phyloP scores from a whole-genome alignment of 1,140 invertebrate genomes.

The Drosophila equinoxialis region DNA sequence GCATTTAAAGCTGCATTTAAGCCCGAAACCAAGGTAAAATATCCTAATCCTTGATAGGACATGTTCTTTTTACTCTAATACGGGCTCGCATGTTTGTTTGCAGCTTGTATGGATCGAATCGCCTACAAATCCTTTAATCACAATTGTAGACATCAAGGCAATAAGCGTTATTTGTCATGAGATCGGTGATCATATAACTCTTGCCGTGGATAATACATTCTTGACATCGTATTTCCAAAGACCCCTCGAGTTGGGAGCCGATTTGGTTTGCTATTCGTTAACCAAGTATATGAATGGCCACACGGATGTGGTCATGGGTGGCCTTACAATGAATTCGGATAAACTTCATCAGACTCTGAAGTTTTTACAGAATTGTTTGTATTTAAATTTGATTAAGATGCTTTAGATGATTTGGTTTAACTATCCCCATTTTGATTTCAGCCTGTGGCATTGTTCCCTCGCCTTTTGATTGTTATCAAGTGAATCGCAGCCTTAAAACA shows the following conservation, averaged over 20 bases:
- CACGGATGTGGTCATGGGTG: slow-evolving; percentile 98
- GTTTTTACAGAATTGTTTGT: slow-evolving; percentile 95
- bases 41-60: too few relatives aligned
- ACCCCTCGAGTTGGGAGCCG: slow-evolving; percentile 95
- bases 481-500: slow-evolving; percentile 97
- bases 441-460: slow-evolving; percentile 96
- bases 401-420: slow-evolving; percentile 7
- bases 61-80: too few relatives aligned
- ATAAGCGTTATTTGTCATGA: slow-evolving; percentile 87
- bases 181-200: slow-evolving; percentile 86
- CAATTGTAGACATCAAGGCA: slow-evolving; percentile 94
- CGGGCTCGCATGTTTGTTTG: background rate
- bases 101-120: slow-evolving; percentile 97
- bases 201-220: slow-evolving; percentile 99
- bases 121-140: slow-evolving; percentile 98
- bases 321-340: slow-evolving; percentile 89
- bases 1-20: slow-evolving; percentile 89
- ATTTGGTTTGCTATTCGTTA: slow-evolving; percentile 95
- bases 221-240: slow-evolving; percentile 97
- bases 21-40: slow-evolving; percentile 89
- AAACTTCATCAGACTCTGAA: slow-evolving; percentile 89
- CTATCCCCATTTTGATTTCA: slow-evolving; percentile 58
- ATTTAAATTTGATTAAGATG: slow-evolving; percentile 12
- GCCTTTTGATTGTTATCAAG: slow-evolving; percentile 97
- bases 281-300: slow-evolving; percentile 99